Evolutionary conservation across 2,797 vertebrate genomes (phyloP).

Genomic region (Neopelma chrysocephalum): DNA sequence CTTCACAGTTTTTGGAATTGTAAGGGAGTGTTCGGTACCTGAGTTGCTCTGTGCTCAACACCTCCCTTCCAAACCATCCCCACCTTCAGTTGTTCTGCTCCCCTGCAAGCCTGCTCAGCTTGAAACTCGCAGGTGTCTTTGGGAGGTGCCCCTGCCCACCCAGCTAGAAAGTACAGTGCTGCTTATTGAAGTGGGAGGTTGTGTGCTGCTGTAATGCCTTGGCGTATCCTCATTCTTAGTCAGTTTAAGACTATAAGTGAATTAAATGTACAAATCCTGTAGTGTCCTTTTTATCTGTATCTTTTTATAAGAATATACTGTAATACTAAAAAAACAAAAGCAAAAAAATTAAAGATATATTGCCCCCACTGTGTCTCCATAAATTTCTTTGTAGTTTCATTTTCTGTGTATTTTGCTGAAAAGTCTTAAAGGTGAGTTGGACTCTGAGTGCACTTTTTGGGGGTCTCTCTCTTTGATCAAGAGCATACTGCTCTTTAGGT

Average conservation of each 20-base stretch:
- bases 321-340: conserved; percentile 77
- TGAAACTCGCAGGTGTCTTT: neutral
- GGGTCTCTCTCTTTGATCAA: neutral
- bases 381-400: neutral
- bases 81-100: neutral
- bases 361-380: conserved; percentile 9
- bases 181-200: conserved; percentile 23
- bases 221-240: conserved; percentile 73
- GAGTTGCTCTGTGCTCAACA: neutral
- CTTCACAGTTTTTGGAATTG: neutral
- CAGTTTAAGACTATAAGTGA: conserved; percentile 71
- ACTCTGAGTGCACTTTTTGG: neutral
- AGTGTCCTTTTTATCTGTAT: conserved; percentile 76
- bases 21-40: neutral
- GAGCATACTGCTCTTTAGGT: neutral
- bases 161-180: conserved; percentile 6
- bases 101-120: neutral
- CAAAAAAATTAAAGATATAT: conserved; percentile 78
- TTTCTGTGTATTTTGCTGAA: neutral
- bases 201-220: conserved; percentile 70
- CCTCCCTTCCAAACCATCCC: neutral
- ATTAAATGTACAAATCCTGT: conserved; percentile 76
- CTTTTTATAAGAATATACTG: conserved; percentile 82
- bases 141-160: neutral
- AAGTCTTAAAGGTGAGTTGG: neutral